Evolutionary conservation across 2,888 invertebrate species (phyloP), one percentile per base, ranked within the genome.

Genomic region (Temnothorax unifasciatus): DNA sequence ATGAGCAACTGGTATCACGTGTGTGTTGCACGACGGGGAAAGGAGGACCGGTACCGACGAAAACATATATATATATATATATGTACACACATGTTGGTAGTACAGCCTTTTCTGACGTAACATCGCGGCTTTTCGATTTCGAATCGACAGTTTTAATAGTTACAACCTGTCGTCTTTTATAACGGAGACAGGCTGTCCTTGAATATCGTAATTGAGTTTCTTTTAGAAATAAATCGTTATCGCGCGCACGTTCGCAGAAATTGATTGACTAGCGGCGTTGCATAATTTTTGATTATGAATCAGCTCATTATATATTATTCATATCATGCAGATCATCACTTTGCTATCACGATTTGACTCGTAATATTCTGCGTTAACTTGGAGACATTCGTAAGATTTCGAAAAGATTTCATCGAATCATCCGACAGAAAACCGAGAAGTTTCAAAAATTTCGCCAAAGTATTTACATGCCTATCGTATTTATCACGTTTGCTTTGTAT

Each of bases 1-100:
- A 89, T 86, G 86, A 79, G 87, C 86, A 89, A 88, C 86, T 87
- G 87, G 87, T 87, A 83, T 84, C 83, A 83, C 66, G 54, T 83
- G 85, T 64, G 54, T 83, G 85, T 64, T 41, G 50, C 18, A 59
- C 13, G 84, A 52, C 79, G 75, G 86, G 76, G 87, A 86, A 83
- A 82, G 86, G 86, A 64, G 82, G 73, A 79, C 79, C 52, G 38
- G 52, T 41, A 41, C 59, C 61, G 76, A 66, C 74, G 83, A 76
- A 59, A 81, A 82, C 69, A 25, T 25, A 25, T 25, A 25, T 25
- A 25, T 25, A 25, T 25, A 25, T 25, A 1, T 1, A 25, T 25
- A 73, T 59, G 63, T 25, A 38, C 18, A 18, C 38, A 29, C 11
- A 15, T 5, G 18, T n/a, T 8, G 21, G 9, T 18, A 6, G 38